Base-by-base conservation (phyloP, 2,113 vertebrate genomes). In the Colaptes auratus region DNA sequence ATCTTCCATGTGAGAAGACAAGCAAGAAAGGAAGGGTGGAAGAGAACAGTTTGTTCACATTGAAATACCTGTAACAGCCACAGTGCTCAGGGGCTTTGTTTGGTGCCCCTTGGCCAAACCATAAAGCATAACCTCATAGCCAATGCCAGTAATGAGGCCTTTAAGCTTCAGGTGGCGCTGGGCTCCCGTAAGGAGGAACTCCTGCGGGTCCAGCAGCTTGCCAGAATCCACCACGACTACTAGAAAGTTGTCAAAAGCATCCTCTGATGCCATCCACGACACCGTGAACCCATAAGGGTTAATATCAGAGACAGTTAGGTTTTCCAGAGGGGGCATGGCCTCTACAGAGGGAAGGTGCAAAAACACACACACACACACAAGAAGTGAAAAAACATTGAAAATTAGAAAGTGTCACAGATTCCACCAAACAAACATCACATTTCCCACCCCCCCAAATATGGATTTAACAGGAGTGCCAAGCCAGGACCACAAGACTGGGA, bases 211-310 rank as follows among this genome's bases (percentile, higher is more conserved):
- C 98, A 99, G 98, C 97, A 99, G 98, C 98, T 98, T 98, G 95
- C 99, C 99, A 71, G 99, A 99, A 97, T 99, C 99, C 94, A 98
- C 98, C 98, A 99, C 98, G 96, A 98, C 98, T 97, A 99, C 97
- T 92, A 98, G 97, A 97, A 99, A 99, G 97, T 97, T 98, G 93
- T 98, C 98, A 98, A 99, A 99, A 97, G 98, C 98, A 98, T 98
- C 96, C 94, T 98, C 97, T 90, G 91, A 98, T 98, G 98, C 98
- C 97, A 92, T 98, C 98, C 98, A 98, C 93, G 98, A 97, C 94
- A 98, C 96, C 94, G 97, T 98, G 97, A 98, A 98, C 97, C 98
- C 98, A 24, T 98, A 98, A 73, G 99, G 98, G 96, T 98, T 99
- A 94, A 98, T 97, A 82, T 98, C 98, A 97, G 98, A 98, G 98